phyloP scores from a whole-genome alignment of 2,888 invertebrate genomes.

The Charanyca ferruginea region DNA sequence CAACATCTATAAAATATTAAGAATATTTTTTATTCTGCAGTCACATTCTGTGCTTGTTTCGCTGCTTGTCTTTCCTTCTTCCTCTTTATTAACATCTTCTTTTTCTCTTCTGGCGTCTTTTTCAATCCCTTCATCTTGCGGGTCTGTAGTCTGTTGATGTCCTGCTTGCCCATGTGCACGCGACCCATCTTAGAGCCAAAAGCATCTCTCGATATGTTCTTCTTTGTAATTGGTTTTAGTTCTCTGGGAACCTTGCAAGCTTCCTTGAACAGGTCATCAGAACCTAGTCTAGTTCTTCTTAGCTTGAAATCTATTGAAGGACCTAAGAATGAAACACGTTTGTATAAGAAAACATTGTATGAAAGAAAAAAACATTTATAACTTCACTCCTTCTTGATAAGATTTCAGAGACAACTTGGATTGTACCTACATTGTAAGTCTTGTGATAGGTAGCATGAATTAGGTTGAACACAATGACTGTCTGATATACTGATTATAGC shows the following conservation, averaged over 20 bases:
- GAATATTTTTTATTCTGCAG: conserved; percentile 72
- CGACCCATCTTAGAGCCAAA: conserved; percentile 97
- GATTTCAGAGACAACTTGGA: not conserved
- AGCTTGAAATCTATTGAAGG: conserved; percentile 97
- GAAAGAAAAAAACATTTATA: not conserved
- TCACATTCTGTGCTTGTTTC: conserved; percentile 67
- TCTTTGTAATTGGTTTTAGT: conserved; percentile 95
- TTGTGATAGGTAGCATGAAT: not conserved
- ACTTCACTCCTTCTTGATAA: not conserved
- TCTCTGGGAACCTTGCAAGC: conserved; percentile 95
- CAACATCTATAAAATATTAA: conserved; percentile 65
- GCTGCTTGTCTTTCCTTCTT: conserved; percentile 81
- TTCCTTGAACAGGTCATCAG: conserved; percentile 96
- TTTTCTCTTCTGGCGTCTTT: conserved; percentile 93
- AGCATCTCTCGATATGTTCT: conserved; percentile 96
- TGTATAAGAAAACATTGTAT: not conserved
- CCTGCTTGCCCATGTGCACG: conserved; percentile 98
- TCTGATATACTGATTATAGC: no score
- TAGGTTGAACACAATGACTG: not conserved
- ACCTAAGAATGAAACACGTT: conserved; percentile 87
- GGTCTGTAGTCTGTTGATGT: conserved; percentile 96
- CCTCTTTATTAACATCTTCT: conserved; percentile 90
- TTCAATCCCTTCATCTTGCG: conserved; percentile 97
- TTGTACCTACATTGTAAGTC: not conserved
- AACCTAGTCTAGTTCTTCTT: conserved; percentile 96